Evolutionary conservation across 2,113 vertebrate species (phyloP), one percentile per base, ranked within the genome.

Genomic region (Hydrochoerus hydrochaeris): DNA sequence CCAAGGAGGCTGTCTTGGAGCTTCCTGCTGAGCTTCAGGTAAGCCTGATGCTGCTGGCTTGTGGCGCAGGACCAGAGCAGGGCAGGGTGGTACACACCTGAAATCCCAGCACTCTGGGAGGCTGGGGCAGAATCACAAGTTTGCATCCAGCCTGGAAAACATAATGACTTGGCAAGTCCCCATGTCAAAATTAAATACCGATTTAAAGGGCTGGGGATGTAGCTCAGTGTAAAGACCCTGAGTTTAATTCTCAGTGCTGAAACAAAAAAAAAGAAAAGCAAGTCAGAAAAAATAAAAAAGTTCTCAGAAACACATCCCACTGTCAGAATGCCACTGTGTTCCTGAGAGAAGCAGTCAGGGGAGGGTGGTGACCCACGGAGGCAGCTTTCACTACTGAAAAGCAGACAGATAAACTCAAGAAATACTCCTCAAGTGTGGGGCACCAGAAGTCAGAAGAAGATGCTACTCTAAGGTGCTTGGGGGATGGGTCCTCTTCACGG

Each of bases 1-100:
- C 75, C 16, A 6, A 1, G 28, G 16, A 2, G 3, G 7, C 17
- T 2, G 11, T 11, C 0, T 22, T 28, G 1, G 0, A 13, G 49
- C 12, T 0, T 58, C 9, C 49, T n/a, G 20, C 20, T 0, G 4
- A 0, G 13, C 44, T 46, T 28, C 35, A 22, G 20, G 28, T 41
- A 1, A 26, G 52, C 14, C 60, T 44, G 22, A 10, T 22, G 35
- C 85, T 60, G 78, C 78, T 52, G 26, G 26, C 2, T 54, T 41
- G 60, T 19, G 41, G 62, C 49, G 65, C 20, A 22, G 24, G 1
- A 35, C 41, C 38, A 44, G 38, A 44, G 10, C 22, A 1, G 19
- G n/a, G 69, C 73, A 30, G 11, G 41, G 41, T 44, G 24, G 44
- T 11, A 13, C 44, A 49, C 28, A 28, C 24, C 44, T 49, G 28